phyloP scores from a whole-genome alignment of 2,797 vertebrate species.

The Pogoniulus pusillus region DNA sequence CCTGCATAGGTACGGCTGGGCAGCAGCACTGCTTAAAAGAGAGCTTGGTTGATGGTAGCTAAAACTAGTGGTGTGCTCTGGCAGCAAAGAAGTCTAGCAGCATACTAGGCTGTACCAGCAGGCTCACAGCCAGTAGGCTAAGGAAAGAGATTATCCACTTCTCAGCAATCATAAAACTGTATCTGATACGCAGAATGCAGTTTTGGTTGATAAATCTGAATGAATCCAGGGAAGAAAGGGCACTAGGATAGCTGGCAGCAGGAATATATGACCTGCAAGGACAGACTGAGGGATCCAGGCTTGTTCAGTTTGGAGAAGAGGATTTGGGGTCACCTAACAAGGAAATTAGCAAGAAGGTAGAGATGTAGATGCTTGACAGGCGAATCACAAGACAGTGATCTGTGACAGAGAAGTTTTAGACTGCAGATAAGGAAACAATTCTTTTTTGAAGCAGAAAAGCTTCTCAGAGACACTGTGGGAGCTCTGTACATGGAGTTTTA shows the following conservation, averaged over 20 bases:
- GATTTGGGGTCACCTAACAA: not conserved
- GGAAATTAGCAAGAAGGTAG: not conserved
- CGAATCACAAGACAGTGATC: not conserved
- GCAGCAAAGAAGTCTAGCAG: not conserved
- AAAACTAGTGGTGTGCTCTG: not conserved
- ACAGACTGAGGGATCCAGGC: not conserved
- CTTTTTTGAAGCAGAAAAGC: not conserved
- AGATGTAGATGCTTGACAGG: not conserved
- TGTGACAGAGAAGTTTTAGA: not conserved
- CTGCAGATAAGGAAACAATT: accelerated
- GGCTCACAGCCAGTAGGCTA: not conserved
- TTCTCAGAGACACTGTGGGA: not conserved
- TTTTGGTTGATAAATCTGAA: not conserved
- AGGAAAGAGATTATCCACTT: not conserved
- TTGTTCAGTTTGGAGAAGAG: not conserved
- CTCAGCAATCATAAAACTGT: not conserved
- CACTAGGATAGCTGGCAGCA: not conserved
- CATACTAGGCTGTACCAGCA: not conserved
- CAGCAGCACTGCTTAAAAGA: not conserved
- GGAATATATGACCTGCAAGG: not conserved
- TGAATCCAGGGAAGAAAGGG: not conserved
- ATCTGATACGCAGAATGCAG: not conserved
- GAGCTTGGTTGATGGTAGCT: not conserved
- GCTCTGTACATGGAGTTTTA: not conserved
- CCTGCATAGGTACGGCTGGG: not conserved